Evolutionary conservation across 2,888 invertebrate species (phyloP).

Genomic region (Hemicrepidius hirtus): DNA sequence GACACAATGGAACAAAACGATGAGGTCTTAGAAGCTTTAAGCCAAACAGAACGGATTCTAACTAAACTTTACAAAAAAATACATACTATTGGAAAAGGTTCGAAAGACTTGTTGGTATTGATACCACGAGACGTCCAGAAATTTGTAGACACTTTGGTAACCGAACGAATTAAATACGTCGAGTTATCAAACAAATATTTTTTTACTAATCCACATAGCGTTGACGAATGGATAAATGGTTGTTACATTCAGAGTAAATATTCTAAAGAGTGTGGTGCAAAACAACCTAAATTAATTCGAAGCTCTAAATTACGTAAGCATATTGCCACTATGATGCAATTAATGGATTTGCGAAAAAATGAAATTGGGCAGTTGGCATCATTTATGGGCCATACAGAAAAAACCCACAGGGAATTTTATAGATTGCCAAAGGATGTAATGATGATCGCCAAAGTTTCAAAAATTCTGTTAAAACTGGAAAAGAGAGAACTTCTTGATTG

Average conservation of each 20-base stretch:
- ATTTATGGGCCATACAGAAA: conserved; percentile 19
- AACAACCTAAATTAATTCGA: too few relatives aligned
- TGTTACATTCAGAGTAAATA: too few relatives aligned
- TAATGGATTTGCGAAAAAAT: conserved; percentile 46
- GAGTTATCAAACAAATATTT: conserved; percentile 25
- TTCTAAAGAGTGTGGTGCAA: too few relatives aligned
- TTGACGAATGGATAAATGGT: conserved; percentile 34
- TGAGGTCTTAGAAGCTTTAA: conserved; percentile 26
- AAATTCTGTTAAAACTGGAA: conserved; percentile 46
- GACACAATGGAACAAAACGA: conserved; percentile 38
- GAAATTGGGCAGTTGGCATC: conserved; percentile 50
- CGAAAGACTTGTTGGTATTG: conserved; percentile 35
- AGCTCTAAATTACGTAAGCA: conserved; percentile 12
- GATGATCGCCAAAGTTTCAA: conserved; percentile 42
- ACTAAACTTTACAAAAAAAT: conserved; percentile 41
- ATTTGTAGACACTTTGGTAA: conserved; percentile 30
- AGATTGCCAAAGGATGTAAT: conserved; percentile 42
- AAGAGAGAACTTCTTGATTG: conserved; percentile 43
- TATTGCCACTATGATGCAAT: conserved; percentile 50
- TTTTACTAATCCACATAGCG: conserved; percentile 24
- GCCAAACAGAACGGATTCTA: conserved; percentile 35
- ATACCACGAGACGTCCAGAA: conserved; percentile 21
- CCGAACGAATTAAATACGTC: conserved; percentile 31
- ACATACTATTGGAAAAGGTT: conserved; percentile 37
- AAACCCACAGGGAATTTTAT: conserved; percentile 18